Evolutionary conservation across 2,113 vertebrate species (phyloP).

Genomic region (Cygnus buccinator): DNA sequence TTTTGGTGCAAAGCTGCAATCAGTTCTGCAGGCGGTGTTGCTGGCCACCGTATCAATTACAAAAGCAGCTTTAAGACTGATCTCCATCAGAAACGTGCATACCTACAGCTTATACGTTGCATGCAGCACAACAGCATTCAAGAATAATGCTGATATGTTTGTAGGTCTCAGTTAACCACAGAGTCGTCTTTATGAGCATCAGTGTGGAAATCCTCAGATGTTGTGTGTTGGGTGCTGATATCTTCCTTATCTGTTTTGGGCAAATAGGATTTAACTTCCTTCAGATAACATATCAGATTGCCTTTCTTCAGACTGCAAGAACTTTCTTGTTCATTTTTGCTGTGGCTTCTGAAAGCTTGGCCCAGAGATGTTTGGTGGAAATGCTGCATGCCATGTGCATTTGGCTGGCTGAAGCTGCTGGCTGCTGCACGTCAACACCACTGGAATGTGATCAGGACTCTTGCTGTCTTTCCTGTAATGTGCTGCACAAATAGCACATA

Average conservation of each 20-base stretch:
- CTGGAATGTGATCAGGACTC: accelerated
- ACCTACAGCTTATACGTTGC: neutral
- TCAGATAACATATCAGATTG: neutral
- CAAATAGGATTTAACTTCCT: neutral
- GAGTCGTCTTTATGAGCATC: neutral
- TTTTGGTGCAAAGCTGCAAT: neutral
- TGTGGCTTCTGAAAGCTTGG: neutral
- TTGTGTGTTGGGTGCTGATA: neutral
- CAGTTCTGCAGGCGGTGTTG: neutral
- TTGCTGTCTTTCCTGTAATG: neutral
- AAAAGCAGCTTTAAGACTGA: neutral
- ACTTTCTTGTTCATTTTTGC: neutral
- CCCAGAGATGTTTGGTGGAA: neutral
- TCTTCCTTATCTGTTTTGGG: neutral
- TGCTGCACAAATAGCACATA: neutral
- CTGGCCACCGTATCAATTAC: neutral
- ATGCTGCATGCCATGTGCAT: accelerated
- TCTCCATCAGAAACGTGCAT: neutral
- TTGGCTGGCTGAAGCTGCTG: neutral
- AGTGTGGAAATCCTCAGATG: neutral
- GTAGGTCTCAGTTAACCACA: neutral
- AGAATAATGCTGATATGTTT: neutral
- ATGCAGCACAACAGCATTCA: neutral
- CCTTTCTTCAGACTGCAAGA: neutral
- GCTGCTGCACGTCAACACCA: too few relatives aligned